A percentile compares a stretch with the other conserved stretches of the same genome.
Evolutionary conservation across 2,113 vertebrate species (phyloP).

Genomic region (Heterochromis multidens): DNA sequence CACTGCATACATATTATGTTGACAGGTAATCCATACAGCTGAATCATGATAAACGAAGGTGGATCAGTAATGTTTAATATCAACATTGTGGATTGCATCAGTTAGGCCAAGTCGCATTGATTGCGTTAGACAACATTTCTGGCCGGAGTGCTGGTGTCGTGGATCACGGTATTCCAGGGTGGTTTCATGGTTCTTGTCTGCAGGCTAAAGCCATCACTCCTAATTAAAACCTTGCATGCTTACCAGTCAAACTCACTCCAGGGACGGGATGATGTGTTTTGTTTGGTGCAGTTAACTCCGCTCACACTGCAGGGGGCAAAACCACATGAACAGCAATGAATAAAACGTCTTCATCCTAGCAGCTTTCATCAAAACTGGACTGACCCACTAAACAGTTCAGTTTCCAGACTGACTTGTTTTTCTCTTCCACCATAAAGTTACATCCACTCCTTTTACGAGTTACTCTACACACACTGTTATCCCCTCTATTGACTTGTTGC

Average conservation of each 20-base stretch:
- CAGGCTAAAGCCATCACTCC: slow-evolving; percentile 27
- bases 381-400: background rate
- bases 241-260: slow-evolving; percentile 81
- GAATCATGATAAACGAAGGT: slow-evolving; percentile 52
- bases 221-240: slow-evolving; percentile 51
- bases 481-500: slow-evolving; percentile 17
- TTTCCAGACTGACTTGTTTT: background rate
- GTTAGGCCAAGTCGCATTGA: slow-evolving; percentile 55
- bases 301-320: slow-evolving; percentile 54
- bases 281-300: slow-evolving; percentile 77
- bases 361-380: background rate
- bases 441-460: background rate
- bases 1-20: slow-evolving; percentile 50
- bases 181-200: slow-evolving; percentile 12
- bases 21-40: slow-evolving; percentile 61
- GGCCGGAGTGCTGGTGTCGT: background rate
- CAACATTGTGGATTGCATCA: slow-evolving; percentile 29
- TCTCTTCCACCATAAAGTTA: background rate
- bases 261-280: slow-evolving; percentile 74
- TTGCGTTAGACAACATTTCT: slow-evolving; percentile 34
- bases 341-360: background rate
- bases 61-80: slow-evolving; percentile 52
- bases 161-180: background rate
- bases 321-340: background rate
- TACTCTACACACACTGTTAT: background rate